Evolutionary conservation across 2,797 vertebrate genomes (phyloP).

Genomic region (Vultur gryphus): DNA sequence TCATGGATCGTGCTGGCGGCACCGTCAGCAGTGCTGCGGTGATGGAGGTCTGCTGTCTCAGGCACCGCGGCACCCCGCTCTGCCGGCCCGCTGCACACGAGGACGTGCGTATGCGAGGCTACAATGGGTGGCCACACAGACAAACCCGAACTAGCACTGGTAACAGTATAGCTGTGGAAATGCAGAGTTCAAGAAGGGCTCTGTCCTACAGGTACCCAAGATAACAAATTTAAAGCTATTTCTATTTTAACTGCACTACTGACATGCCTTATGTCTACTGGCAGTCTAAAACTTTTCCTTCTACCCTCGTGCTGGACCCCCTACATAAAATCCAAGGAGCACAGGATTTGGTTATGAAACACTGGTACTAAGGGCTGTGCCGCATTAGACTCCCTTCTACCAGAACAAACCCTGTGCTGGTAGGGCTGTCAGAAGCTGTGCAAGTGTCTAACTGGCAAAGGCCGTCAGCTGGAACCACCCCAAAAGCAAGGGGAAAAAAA

Average conservation of each 20-base stretch:
- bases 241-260: not conserved
- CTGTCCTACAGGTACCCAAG: not conserved
- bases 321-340: not conserved
- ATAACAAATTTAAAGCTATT: not conserved
- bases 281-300: not conserved
- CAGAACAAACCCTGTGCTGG: not conserved
- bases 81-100: accelerated
- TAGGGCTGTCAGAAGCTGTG: not conserved
- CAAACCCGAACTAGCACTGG: not conserved
- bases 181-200: not conserved
- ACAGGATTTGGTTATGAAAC: not conserved
- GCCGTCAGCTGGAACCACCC: not conserved
- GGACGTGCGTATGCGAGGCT: accelerated
- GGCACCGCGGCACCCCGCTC: not conserved
- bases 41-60: not conserved
- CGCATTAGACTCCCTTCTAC: not conserved
- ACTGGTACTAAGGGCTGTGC: not conserved
- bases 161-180: not conserved
- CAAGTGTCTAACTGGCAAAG: not conserved
- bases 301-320: not conserved
- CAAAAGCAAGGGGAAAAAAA: not conserved
- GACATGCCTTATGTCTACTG: not conserved
- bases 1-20: not conserved
- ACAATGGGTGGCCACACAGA: not conserved
- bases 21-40: not conserved